These are phyloP conservation scores for Philotrypesis tridentata DNA, from an alignment of 1,140 invertebrate species.

Conservation along the genomic window DNA sequence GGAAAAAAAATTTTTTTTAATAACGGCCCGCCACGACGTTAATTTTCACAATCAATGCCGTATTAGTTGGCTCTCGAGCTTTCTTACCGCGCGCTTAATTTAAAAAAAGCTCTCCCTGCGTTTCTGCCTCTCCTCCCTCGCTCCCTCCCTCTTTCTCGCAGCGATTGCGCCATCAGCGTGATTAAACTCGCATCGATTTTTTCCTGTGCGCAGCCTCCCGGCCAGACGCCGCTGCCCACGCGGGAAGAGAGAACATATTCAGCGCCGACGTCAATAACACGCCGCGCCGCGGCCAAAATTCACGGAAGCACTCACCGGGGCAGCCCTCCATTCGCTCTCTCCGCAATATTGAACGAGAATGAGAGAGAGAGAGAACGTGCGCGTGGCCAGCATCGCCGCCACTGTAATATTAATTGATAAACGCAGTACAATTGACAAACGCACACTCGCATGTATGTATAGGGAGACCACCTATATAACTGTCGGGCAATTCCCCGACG, in stretches of 20 bases:
- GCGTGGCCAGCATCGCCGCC: not conserved
- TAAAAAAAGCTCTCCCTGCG: no score
- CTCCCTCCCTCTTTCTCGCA: no score
- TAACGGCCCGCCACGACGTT: not conserved
- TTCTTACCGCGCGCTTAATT: no score
- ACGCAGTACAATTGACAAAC: not conserved
- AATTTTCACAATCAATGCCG: no score
- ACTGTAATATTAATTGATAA: slow-evolving; percentile 1
- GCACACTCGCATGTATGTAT: no score
- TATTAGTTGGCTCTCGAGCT: no score
- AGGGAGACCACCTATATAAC: no score
- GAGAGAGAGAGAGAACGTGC: no score
- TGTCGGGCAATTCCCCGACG: not conserved
- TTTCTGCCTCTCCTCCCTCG: no score
- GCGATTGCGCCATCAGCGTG: not conserved
- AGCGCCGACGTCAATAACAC: no score
- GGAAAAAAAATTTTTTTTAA: slow-evolving; percentile 16
- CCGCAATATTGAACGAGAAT: not conserved
- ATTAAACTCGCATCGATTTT: not conserved
- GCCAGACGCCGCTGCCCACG: not conserved
- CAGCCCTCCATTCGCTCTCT: not conserved
- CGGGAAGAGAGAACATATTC: not conserved
- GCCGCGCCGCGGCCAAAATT: not conserved
- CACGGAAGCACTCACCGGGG: no score
- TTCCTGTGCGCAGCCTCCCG: not conserved